A percentile compares a stretch with the other conserved stretches of the same genome.
Evolutionary conservation across 2,888 invertebrate species (phyloP).

Genomic region (Operophtera brumata): DNA sequence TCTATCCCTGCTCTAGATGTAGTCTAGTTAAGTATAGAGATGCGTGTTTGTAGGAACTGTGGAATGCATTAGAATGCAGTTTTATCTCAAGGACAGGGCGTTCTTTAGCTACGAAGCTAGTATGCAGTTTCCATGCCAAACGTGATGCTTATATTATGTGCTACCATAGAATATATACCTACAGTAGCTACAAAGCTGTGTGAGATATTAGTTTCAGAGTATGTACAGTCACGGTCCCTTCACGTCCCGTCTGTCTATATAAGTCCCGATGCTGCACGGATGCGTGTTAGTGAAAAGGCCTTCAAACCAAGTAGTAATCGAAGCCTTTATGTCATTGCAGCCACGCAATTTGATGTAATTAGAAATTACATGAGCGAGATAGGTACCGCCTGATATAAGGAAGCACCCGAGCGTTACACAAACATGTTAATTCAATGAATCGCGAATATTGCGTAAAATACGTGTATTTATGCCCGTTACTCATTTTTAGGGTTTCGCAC

Average conservation of each 20-base stretch:
- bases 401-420: conserved; percentile 39
- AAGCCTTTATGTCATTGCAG: conserved; percentile 67
- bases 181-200: too few species aligned
- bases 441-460: conserved; percentile 51
- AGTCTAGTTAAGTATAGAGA: too few species aligned
- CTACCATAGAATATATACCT: too few species aligned
- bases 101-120: too few species aligned
- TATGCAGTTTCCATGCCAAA: too few species aligned
- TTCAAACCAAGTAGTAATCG: conserved; percentile 1
- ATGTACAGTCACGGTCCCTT: too few species aligned
- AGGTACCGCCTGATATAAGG: conserved; percentile 50
- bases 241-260: not conserved
- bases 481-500: conserved; percentile 22
- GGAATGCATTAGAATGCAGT: too few species aligned
- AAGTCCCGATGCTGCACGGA: not conserved
- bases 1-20: too few species aligned
- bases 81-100: too few species aligned
- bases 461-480: conserved; percentile 21
- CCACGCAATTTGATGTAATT: conserved; percentile 77
- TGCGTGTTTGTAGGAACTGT: too few species aligned
- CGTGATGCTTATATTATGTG: too few species aligned
- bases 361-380: conserved; percentile 64
- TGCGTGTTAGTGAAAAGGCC: not conserved
- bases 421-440: conserved; percentile 54
- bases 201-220: too few species aligned